Conservation (phyloP, 2,888 invertebrate genomes). For the Archaeoteleia sp. region DNA sequence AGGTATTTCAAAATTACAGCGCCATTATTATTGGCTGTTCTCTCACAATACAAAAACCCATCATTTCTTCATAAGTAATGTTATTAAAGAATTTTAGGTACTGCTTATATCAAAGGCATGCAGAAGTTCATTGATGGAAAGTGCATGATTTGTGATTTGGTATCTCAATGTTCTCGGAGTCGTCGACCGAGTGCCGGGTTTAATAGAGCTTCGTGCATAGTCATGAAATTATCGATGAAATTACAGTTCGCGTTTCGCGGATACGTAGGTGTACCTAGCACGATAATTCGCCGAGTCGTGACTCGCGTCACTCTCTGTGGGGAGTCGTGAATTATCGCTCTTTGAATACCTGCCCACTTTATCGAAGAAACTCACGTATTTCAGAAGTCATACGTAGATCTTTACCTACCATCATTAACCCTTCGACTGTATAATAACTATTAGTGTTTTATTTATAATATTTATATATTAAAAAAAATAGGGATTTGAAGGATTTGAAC, state of each 20-base stretch:
- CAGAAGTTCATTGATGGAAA: constrained; percentile 14
- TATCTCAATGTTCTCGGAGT: constrained; percentile 18
- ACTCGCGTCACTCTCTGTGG: constrained; percentile 40
- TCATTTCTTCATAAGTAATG: too few relatives aligned
- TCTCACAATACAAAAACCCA: too few relatives aligned
- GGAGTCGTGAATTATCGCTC: constrained; percentile 40
- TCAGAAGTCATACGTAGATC: constrained; percentile 6
- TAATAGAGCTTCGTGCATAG: constrained; percentile 40
- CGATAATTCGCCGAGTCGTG: constrained; percentile 57
- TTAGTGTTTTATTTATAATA: too few relatives aligned
- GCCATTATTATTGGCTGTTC: too few relatives aligned
- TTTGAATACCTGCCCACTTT: constrained; percentile 31
- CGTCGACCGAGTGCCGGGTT: constrained; percentile 20
- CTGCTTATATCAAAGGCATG: too few relatives aligned
- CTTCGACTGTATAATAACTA: too few relatives aligned
- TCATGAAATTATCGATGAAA: constrained; percentile 58
- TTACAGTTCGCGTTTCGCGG: constrained; percentile 55
- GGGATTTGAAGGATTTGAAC: too few relatives aligned
- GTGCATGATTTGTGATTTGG: constrained; percentile 19
- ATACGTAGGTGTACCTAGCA: constrained; percentile 54
- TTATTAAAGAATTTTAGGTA: too few relatives aligned
- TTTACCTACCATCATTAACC: too few relatives aligned
- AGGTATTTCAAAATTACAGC: too few relatives aligned
- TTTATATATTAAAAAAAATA: too few relatives aligned
- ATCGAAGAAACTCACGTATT: constrained; percentile 31